Conservation (phyloP, 2,113 vertebrate species). For the Spea multiplicata region DNA sequence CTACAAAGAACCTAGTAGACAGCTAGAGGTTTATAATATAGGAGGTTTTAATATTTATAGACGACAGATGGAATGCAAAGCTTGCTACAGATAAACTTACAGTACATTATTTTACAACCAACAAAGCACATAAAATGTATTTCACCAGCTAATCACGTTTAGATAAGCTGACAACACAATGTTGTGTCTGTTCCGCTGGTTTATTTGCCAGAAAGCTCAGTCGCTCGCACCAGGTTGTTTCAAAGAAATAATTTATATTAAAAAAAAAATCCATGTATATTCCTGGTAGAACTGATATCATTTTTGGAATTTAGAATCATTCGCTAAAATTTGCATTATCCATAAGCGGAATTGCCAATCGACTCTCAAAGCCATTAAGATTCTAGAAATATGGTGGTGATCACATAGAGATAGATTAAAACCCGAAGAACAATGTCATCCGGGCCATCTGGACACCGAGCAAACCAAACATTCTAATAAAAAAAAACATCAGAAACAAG, state of each 20-base stretch:
- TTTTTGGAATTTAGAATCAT: not conserved
- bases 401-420: constrained; percentile 7
- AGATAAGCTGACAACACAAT: not conserved
- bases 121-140: not conserved
- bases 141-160: not conserved
- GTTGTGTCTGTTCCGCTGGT: not conserved
- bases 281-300: too few species aligned
- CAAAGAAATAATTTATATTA: constrained; percentile 11
- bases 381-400: not conserved
- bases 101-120: not conserved
- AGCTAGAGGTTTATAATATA: constrained; percentile 28
- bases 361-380: constrained; percentile 2
- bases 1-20: not conserved
- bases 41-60: constrained; percentile 16
- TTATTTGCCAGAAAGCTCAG: not conserved
- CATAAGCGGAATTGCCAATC: not conserved
- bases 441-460: constrained; percentile 27
- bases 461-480: constrained; percentile 27
- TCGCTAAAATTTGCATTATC: not conserved
- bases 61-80: constrained; percentile 21
- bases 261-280: not conserved
- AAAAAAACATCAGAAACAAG: not conserved
- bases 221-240: not conserved
- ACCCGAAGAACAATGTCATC: constrained; percentile 6
- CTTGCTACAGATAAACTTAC: not conserved